phyloP scores from a whole-genome alignment of 2,797 vertebrate genomes.

The Sebastes diaconus region DNA sequence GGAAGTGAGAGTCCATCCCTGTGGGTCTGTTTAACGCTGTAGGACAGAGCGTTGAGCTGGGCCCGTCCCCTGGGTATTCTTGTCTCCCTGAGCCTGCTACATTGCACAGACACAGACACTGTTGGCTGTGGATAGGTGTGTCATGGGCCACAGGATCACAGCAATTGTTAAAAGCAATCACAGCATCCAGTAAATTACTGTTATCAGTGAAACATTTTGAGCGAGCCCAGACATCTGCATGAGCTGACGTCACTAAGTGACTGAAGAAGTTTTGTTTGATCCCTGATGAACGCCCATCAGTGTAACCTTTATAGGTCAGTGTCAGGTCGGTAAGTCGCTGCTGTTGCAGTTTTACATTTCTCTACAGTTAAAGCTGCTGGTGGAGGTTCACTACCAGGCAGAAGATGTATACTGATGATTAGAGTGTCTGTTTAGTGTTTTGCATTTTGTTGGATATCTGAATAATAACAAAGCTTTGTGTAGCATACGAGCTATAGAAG shows the following conservation, averaged over 20 bases:
- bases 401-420: not conserved
- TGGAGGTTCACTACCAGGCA: not conserved
- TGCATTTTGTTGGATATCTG: not conserved
- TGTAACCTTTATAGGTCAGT: slow-evolving; percentile 32
- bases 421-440: not conserved
- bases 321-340: not conserved
- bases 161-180: slow-evolving; percentile 48
- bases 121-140: slow-evolving; percentile 24
- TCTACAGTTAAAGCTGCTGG: not conserved
- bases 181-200: slow-evolving; percentile 41
- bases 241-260: slow-evolving; percentile 22
- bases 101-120: slow-evolving; percentile 23
- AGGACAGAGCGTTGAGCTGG: slow-evolving; percentile 42
- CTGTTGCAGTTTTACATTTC: not conserved
- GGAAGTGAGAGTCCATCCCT: slow-evolving; percentile 39
- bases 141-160: slow-evolving; percentile 33
- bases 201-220: slow-evolving; percentile 34
- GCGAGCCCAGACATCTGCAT: slow-evolving; percentile 12
- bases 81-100: slow-evolving; percentile 53
- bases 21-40: slow-evolving; percentile 48
- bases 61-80: slow-evolving; percentile 41
- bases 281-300: not conserved
- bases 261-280: slow-evolving; percentile 41
- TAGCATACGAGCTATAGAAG: not conserved
- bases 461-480: not conserved